Percentiles rank a stretch among this genome's conserved stretches.
Evolutionary conservation across 2,888 invertebrate genomes (phyloP).

Genomic region (Drosophila leonis): DNA sequence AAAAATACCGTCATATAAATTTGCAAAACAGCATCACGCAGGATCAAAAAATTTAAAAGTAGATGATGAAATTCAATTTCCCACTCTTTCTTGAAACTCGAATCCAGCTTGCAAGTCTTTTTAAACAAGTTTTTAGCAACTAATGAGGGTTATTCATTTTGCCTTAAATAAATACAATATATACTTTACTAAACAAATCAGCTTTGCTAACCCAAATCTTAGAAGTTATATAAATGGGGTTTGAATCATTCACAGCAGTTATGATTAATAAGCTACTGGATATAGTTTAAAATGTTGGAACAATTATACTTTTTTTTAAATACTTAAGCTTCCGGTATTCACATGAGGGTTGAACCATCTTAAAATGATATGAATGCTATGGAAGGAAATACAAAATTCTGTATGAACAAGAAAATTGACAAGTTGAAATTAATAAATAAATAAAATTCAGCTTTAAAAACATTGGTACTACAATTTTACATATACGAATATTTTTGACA

Average conservation of each 20-base stretch:
- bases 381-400: neutral
- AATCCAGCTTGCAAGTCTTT: slow-evolving; percentile 9
- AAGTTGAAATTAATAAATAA: neutral
- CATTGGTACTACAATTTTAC: neutral
- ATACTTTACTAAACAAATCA: slow-evolving; percentile 37
- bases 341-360: neutral
- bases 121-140: slow-evolving; percentile 28
- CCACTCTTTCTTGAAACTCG: slow-evolving; percentile 91
- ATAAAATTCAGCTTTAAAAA: neutral
- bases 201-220: slow-evolving; percentile 48
- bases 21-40: slow-evolving; percentile 66
- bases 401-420: neutral
- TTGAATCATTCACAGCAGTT: slow-evolving; percentile 51
- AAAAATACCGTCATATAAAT: slow-evolving; percentile 64
- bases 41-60: slow-evolving; percentile 91
- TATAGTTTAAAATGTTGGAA: slow-evolving; percentile 68
- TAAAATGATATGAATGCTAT: neutral
- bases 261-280: slow-evolving; percentile 67
- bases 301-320: slow-evolving; percentile 45
- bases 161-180: slow-evolving; percentile 50
- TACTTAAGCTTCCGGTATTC: slow-evolving; percentile 9
- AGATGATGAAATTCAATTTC: slow-evolving; percentile 98
- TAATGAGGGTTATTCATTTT: slow-evolving; percentile 34
- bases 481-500: neutral
- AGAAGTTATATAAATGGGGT: slow-evolving; percentile 48